These are phyloP conservation scores for Pollenia angustigena DNA, from an alignment of 2,888 invertebrate genomes.

Conservation along the genomic window DNA sequence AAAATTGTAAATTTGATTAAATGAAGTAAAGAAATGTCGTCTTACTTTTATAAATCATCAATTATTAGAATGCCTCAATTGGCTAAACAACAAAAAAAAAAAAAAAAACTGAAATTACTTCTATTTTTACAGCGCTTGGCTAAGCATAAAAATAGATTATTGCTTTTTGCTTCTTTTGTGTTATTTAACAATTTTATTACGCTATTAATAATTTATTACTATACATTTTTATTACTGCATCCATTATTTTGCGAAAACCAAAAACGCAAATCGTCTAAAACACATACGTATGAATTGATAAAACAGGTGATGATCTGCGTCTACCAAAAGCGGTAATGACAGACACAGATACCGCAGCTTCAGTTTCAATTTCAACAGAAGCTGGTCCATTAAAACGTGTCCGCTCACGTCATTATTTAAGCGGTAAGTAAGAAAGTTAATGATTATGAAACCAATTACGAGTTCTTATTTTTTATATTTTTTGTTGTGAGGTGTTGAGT, in stretches of 20 bases:
- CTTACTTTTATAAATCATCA: no score
- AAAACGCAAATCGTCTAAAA: slow-evolving; percentile 16
- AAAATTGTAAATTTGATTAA: no score
- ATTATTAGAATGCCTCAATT: no score
- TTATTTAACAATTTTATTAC: slow-evolving; percentile 34
- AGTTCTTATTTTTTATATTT: no score
- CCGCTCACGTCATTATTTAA: slow-evolving; percentile 84
- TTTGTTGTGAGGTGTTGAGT: no score
- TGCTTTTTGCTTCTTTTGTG: slow-evolving; percentile 15
- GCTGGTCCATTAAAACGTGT: slow-evolving; percentile 80
- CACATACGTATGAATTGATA: background rate
- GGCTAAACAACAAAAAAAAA: background rate
- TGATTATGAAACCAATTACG: background rate
- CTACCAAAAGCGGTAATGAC: slow-evolving; percentile 82
- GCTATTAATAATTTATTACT: slow-evolving; percentile 36
- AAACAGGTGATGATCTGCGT: slow-evolving; percentile 82
- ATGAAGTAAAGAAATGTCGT: no score
- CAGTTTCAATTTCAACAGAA: slow-evolving; percentile 79
- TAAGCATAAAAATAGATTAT: slow-evolving; percentile 18
- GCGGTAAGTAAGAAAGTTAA: slow-evolving; percentile 79
- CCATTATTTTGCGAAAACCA: slow-evolving; percentile 21
- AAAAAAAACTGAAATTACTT: slow-evolving; percentile 30
- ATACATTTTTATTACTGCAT: slow-evolving; percentile 47
- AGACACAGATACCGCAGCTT: slow-evolving; percentile 81
- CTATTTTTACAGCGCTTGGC: background rate